Conservation (phyloP, 2,888 invertebrate species). For the Dinocampus coccinellae region DNA sequence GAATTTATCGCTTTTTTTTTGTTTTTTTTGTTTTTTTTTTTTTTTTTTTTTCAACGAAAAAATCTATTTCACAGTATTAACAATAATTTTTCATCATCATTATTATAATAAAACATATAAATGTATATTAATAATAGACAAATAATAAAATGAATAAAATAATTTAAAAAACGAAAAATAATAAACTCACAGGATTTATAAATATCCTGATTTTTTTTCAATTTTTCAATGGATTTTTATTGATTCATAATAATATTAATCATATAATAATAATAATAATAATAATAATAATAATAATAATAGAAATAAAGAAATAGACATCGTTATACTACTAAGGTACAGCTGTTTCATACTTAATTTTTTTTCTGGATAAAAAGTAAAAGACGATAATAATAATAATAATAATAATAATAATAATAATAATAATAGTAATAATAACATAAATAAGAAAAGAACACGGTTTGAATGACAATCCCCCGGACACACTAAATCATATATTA, state of each 20-base stretch:
- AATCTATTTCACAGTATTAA: neutral
- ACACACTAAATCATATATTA: slow-evolving; percentile 20
- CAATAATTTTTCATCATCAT: no score
- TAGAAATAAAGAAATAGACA: slow-evolving; percentile 57
- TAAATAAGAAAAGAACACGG: slow-evolving; percentile 47
- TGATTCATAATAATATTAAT: slow-evolving; percentile 47
- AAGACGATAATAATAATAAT: no score
- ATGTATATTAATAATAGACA: no score
- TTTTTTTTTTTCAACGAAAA: slow-evolving; percentile 50
- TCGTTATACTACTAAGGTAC: slow-evolving; percentile 65
- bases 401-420: no score
- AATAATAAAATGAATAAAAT: slow-evolving; percentile 43
- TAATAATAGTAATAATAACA: no score
- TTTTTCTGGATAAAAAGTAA: slow-evolving; percentile 49
- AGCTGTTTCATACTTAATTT: slow-evolving; percentile 61
- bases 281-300: slow-evolving; percentile 49
- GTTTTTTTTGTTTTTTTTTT: slow-evolving; percentile 48
- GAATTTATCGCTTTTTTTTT: no score
- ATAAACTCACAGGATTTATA: neutral
- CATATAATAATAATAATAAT: slow-evolving; percentile 48
- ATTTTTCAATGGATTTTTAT: slow-evolving; percentile 39
- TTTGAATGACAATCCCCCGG: neutral
- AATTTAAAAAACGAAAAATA: slow-evolving; percentile 34
- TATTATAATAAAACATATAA: no score
- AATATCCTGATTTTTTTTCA: slow-evolving; percentile 6